Evolutionary conservation across 2,113 vertebrate species (phyloP).

Genomic region (Psophia crepitans): DNA sequence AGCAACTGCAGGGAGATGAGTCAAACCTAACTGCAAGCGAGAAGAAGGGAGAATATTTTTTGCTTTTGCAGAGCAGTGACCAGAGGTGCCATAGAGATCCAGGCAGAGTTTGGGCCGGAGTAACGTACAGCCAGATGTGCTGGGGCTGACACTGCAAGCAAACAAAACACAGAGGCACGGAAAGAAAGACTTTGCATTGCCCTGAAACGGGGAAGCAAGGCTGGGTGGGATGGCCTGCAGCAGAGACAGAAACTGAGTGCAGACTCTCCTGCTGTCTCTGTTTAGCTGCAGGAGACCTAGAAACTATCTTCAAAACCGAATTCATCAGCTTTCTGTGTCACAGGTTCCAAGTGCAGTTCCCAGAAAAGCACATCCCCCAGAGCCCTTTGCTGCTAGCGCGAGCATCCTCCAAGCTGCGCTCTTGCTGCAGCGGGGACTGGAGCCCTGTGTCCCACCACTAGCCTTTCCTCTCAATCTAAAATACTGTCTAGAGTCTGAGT

Average conservation of each 20-base stretch:
- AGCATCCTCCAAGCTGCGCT: fast-evolving
- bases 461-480: neutral
- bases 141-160: neutral
- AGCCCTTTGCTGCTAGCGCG: neutral
- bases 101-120: neutral
- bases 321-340: neutral
- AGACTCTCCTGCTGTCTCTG: neutral
- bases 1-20: neutral
- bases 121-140: neutral
- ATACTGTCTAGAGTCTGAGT: neutral
- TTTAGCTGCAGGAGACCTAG: neutral
- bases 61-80: neutral
- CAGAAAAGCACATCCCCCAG: neutral
- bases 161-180: neutral
- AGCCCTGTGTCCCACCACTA: neutral
- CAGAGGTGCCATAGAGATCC: neutral
- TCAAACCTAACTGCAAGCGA: fast-evolving
- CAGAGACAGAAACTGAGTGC: neutral
- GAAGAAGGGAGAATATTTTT: neutral
- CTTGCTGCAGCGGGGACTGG: neutral
- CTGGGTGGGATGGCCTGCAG: neutral
- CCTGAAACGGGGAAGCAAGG: neutral
- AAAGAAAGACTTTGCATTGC: neutral
- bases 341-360: neutral
- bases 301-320: neutral